Percentiles rank a stretch among this genome's conserved stretches.
phyloP scores from a whole-genome alignment of 2,113 vertebrate genomes.

The Sturnira hondurensis region DNA sequence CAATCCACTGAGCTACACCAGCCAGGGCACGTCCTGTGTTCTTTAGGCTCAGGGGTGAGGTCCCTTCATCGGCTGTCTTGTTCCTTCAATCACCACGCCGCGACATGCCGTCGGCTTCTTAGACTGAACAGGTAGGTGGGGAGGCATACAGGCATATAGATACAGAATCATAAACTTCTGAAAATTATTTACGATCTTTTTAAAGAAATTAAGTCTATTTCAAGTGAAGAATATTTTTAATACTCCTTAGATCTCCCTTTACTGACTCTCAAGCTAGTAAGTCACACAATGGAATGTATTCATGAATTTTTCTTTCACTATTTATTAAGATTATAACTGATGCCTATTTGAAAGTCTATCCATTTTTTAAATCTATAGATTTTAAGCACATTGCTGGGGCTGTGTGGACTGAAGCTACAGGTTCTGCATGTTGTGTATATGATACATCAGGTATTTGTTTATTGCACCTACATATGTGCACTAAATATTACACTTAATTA shows the following conservation, averaged over 20 bases:
- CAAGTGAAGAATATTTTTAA: neutral
- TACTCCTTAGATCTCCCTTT: neutral
- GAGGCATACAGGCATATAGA: neutral
- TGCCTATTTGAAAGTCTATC: neutral
- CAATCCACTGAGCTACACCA: no score
- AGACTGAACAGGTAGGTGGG: neutral
- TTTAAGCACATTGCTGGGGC: neutral
- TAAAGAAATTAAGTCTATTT: neutral
- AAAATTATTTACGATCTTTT: neutral
- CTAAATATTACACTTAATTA: neutral
- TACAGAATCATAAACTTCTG: neutral
- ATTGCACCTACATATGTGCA: neutral
- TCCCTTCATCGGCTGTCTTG: fast-evolving
- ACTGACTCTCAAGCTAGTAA: neutral
- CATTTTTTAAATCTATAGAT: neutral
- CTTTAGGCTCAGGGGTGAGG: neutral
- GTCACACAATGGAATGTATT: neutral
- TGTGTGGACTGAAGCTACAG: neutral
- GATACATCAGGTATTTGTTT: neutral
- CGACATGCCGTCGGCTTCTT: neutral
- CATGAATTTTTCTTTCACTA: neutral
- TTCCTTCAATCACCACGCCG: neutral
- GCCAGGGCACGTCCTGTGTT: no score
- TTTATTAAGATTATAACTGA: neutral
- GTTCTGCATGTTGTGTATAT: fast-evolving